phyloP scores from a whole-genome alignment of 2,113 vertebrate genomes.

The Nicator chloris region DNA sequence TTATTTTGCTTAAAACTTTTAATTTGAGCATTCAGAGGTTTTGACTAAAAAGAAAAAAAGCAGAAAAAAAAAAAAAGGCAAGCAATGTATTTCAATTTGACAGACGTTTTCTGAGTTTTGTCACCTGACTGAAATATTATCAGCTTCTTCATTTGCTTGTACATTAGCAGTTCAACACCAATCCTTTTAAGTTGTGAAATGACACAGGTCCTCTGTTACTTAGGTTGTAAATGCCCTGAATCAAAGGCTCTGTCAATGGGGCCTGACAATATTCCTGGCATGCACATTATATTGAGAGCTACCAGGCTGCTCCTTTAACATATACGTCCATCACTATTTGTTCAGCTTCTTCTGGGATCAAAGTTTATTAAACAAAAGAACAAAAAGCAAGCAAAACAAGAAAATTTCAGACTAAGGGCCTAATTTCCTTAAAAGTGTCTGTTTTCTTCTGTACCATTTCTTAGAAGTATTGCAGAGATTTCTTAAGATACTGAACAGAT shows the following conservation, averaged over 20 bases:
- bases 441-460: not conserved
- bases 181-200: not conserved
- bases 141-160: not conserved
- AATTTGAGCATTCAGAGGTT: not conserved
- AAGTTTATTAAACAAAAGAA: not conserved
- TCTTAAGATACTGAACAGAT: not conserved
- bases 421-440: not conserved
- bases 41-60: not conserved
- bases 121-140: not conserved
- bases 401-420: not conserved
- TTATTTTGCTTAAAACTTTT: not conserved
- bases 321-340: not conserved
- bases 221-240: not conserved
- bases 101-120: not conserved
- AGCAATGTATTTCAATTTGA: not conserved
- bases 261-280: not conserved
- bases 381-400: not conserved
- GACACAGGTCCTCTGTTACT: not conserved
- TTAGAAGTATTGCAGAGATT: not conserved
- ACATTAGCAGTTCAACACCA: not conserved
- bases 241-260: not conserved
- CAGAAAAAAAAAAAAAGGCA: fast-evolving
- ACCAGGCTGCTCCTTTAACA: constrained; percentile 3
- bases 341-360: not conserved
- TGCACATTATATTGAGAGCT: not conserved